Percentiles rank a stretch among this genome's conserved stretches.
phyloP scores from a whole-genome alignment of 2,113 vertebrate genomes.

The Panurus biarmicus region DNA sequence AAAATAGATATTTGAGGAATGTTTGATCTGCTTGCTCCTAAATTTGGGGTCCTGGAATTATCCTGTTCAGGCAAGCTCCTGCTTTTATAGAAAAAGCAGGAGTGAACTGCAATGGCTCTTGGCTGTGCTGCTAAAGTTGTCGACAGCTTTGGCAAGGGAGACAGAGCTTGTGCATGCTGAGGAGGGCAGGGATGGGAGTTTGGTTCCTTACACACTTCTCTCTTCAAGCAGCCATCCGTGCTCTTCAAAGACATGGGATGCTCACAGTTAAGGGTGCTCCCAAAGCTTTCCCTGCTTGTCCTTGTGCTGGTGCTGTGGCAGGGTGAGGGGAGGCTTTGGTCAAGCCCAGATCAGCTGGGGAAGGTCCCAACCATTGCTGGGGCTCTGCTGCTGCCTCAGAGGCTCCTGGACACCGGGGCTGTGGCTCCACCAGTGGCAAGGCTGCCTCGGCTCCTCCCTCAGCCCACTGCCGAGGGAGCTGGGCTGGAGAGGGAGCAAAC shows the following conservation, averaged over 20 bases:
- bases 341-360: not conserved
- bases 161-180: not conserved
- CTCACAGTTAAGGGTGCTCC: not conserved
- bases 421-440: not conserved
- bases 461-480: not conserved
- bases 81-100: not conserved
- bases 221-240: not conserved
- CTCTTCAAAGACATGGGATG: not conserved
- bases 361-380: not conserved
- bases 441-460: not conserved
- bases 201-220: not conserved
- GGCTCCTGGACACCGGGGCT: not conserved
- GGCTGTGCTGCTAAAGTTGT: not conserved
- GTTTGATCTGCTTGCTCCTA: constrained; percentile 21
- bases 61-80: not conserved
- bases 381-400: not conserved
- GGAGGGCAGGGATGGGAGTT: not conserved
- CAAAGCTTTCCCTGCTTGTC: not conserved
- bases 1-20: constrained; percentile 56
- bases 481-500: not conserved
- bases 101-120: not conserved
- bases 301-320: not conserved
- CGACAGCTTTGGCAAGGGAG: not conserved
- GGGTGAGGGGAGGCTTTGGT: not conserved
- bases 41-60: constrained; percentile 4